phyloP scores from a whole-genome alignment of 2,888 invertebrate species.

The Lasioglossum figueresi region DNA sequence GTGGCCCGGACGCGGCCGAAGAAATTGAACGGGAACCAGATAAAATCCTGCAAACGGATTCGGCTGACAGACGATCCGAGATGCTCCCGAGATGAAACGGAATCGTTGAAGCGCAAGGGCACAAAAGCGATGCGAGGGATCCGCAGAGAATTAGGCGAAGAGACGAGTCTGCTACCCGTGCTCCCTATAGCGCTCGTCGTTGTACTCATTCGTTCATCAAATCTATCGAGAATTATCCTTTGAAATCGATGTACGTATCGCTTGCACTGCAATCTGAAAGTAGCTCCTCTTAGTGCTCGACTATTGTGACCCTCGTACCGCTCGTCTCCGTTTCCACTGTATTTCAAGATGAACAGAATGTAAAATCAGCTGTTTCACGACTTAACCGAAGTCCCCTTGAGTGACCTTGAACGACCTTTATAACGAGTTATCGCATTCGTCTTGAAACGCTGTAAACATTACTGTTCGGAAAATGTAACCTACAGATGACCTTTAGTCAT shows the following conservation, averaged over 20 bases:
- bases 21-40: constrained; percentile 11
- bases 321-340: not conserved
- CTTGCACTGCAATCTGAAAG: not conserved
- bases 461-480: too few relatives aligned
- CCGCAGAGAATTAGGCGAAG: not conserved
- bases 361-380: too few relatives aligned
- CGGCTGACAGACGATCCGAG: constrained; percentile 4
- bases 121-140: not conserved
- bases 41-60: constrained; percentile 37
- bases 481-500: too few relatives aligned
- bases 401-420: too few relatives aligned
- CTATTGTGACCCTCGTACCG: not conserved
- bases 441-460: too few relatives aligned
- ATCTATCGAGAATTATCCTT: not conserved
- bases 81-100: constrained; percentile 2
- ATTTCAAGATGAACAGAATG: too few relatives aligned
- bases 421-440: too few relatives aligned
- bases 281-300: not conserved
- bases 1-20: constrained; percentile 17
- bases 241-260: not conserved
- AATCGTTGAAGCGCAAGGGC: not conserved
- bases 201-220: not conserved
- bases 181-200: not conserved
- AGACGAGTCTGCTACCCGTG: not conserved
- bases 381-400: too few relatives aligned